Evolutionary conservation across 53 echinoderm and acorn worm genomes (phyloP), one percentile per base, ranked within the genome.

Genomic region (Paelopatides confundens): DNA sequence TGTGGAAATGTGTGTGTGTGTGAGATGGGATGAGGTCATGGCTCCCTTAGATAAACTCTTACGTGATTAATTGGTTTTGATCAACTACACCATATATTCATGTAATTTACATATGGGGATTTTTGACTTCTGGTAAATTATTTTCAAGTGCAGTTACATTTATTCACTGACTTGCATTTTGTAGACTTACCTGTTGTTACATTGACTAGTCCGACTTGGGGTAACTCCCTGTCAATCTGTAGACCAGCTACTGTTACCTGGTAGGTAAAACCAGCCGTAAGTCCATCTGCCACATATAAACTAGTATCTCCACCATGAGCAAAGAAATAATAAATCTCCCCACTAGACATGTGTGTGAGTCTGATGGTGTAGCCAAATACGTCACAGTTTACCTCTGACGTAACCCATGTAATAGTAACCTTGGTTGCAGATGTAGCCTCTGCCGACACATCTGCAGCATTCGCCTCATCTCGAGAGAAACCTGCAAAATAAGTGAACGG

Each of bases 381-480:
- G 77, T 94, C 94, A 48, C 94, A 94, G 34, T 88, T 86, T 36
- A 88, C 77, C 8, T 63, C 65, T 3, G 94, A 91, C 4, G 52
- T 81, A 14, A 76, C 84, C 94, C 94, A 94, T 5, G 86, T 81
- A 5, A 89, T 89, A 7, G 26, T 81, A 30, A 83, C 69, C 18
- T 71, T 30, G 21, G 86, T 86, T 11, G 71, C 31, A 17, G 86
- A 86, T 31, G 86, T 6, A 29, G 86, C 43, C 3, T 35, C 29
- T 7, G 81, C 94, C 12, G 35, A 30, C 0, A 94, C 90, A n/a
- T 87, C 65, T n/a, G 39, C 29, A 3, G 65, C 83, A 38, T 82
- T 82, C 10, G 83, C 83, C 10, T 63, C 83, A 51, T 78, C 78
- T 9, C 78, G 28, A 30, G 51, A 50, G 17, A 78, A 78, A 29